These are phyloP conservation scores for Heliconius erato DNA, from an alignment of 2,888 invertebrate genomes.

Conservation along the genomic window DNA sequence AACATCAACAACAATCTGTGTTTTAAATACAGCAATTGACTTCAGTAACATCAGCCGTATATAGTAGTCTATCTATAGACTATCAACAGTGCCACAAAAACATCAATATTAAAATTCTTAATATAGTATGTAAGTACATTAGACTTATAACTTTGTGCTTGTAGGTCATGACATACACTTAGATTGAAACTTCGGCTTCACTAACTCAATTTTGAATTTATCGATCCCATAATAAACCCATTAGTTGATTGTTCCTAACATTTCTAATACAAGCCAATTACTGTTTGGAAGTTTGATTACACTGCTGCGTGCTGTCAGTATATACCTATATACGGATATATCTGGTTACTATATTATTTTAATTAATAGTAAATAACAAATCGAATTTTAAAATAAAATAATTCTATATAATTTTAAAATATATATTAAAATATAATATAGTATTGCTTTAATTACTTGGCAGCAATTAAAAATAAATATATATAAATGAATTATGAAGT, in stretches of 20 bases:
- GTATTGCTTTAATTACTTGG: too few relatives aligned
- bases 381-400: too few relatives aligned
- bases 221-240: slow-evolving; percentile 46
- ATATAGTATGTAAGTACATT: not conserved
- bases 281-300: slow-evolving; percentile 16
- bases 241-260: slow-evolving; percentile 36
- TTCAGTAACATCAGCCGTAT: not conserved
- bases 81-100: too few relatives aligned
- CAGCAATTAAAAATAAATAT: not conserved
- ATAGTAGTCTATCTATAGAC: not conserved
- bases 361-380: too few relatives aligned
- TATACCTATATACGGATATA: not conserved
- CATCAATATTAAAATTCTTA: not conserved
- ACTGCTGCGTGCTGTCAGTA: not conserved
- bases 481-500: not conserved
- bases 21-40: too few relatives aligned
- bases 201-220: slow-evolving; percentile 36
- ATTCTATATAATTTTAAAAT: too few relatives aligned
- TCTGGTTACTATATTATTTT: not conserved
- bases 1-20: too few relatives aligned
- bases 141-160: slow-evolving; percentile 16
- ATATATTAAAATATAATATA: too few relatives aligned
- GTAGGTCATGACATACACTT: slow-evolving; percentile 31
- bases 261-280: slow-evolving; percentile 38
- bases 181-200: slow-evolving; percentile 32